Evolutionary conservation across 1,140 invertebrate genomes (phyloP).

Genomic region (Panonychus citri): DNA sequence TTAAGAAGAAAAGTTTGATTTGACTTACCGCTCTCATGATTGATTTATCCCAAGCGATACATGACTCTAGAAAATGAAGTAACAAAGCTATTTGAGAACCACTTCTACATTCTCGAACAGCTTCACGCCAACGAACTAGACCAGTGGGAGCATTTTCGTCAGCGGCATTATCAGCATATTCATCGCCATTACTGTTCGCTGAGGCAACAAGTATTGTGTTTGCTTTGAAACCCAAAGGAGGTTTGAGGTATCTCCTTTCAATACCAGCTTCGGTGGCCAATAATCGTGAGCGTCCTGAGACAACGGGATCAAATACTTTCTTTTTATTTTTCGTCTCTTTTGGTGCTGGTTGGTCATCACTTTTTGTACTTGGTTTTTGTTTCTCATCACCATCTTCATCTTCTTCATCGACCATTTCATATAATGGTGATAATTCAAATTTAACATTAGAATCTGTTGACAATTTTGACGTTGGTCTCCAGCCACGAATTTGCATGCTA

Average conservation of each 20-base stretch:
- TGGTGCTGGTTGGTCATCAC: neutral
- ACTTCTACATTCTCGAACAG: constrained; percentile 50
- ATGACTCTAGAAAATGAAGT: constrained; percentile 62
- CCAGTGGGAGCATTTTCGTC: constrained; percentile 21
- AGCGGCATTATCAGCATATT: constrained; percentile 9
- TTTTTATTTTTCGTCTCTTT: neutral
- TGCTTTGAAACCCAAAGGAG: constrained; percentile 42
- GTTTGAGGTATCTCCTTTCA: constrained; percentile 74
- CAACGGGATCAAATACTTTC: constrained; percentile 31
- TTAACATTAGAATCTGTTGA: neutral
- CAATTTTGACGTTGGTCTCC: constrained; percentile 4
- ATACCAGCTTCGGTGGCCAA: constrained; percentile 63
- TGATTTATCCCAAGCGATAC: constrained; percentile 91
- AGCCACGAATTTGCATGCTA: constrained; percentile 50
- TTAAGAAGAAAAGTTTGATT: neutral
- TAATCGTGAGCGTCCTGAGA: constrained; percentile 47
- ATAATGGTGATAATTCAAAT: neutral
- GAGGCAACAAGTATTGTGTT: neutral
- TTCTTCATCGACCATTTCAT: constrained; percentile 24
- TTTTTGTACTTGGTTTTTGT: neutral
- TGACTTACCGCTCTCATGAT: constrained; percentile 92
- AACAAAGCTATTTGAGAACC: constrained; percentile 61
- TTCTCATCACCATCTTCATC: constrained; percentile 16
- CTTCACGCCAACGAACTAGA: constrained; percentile 68
- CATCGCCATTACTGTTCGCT: constrained; percentile 1